Evolutionary conservation across 30 jellyfish, hydroid and myxozoan species (phyloP), one percentile per base, ranked within the genome.

Genomic region (Sanderia malayensis): DNA sequence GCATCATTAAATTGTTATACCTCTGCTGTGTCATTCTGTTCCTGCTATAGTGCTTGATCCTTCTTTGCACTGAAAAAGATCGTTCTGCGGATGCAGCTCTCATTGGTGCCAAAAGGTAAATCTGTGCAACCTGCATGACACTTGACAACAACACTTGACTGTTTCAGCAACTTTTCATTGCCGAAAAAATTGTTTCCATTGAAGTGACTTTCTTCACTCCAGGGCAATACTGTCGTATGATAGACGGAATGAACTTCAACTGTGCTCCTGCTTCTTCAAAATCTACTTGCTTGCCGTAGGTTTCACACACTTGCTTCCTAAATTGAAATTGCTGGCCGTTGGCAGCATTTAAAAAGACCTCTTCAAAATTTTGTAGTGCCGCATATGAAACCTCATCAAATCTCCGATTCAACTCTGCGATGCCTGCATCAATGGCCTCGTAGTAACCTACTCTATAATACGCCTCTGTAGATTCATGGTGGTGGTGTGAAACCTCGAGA

Each of bases 61-160:
- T n/a, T n/a, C n/a, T n/a, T n/a, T n/a, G n/a, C n/a, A n/a, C n/a
- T n/a, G n/a, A n/a, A n/a, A n/a, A n/a, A n/a, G n/a, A n/a, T 73
- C 83, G 23, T 71, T 71, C 83, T 6, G 72, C 73, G 29, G 83
- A 71, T 9, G 71, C 61, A 44, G 71, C 83, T 23, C 74, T 71
- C 59, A 71, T 47, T 31, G 83, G 83, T 7, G 83, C 83, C 53
- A 71, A n/a, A n/a, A n/a, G n/a, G n/a, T n/a, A n/a, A n/a, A n/a
- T n/a, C n/a, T n/a, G n/a, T n/a, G n/a, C n/a, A 17, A 71, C 61
- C 61, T 71, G 46, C 59, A 46, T 22, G 34, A 71, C 83, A 20
- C n/a, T 29, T 71, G 83, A 49, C 11, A 57, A 10, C 57, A 71
- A 24, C 37, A 3, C 31, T 44, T 49, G 74, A 22, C 4, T 44